phyloP scores from a whole-genome alignment of 2,113 vertebrate genomes.

The Tetrax tetrax region DNA sequence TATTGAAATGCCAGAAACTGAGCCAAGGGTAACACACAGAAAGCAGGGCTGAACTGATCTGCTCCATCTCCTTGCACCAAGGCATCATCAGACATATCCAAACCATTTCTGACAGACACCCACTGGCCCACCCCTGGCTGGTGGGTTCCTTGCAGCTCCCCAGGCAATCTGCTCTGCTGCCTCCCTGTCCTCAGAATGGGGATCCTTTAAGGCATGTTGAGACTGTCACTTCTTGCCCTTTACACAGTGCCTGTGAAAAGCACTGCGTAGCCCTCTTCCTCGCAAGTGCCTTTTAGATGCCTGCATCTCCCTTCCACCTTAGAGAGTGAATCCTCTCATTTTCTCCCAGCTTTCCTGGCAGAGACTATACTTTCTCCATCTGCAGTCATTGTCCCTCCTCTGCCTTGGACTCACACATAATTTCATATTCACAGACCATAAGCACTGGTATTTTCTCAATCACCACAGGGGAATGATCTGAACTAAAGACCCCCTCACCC shows the following conservation, averaged over 20 bases:
- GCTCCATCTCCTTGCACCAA: background rate
- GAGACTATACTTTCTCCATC: background rate
- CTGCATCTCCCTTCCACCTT: background rate
- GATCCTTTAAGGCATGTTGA: background rate
- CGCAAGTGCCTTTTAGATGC: background rate
- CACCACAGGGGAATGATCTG: background rate
- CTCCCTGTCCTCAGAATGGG: background rate
- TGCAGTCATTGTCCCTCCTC: background rate
- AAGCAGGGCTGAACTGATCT: background rate
- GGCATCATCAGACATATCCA: background rate
- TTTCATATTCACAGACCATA: background rate
- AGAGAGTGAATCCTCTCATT: background rate
- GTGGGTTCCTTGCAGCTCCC: background rate
- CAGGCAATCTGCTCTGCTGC: background rate
- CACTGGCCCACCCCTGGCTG: background rate
- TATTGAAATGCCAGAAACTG: background rate
- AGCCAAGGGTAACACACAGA: background rate
- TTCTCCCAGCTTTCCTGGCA: background rate
- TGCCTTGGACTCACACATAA: background rate
- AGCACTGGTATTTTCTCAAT: background rate
- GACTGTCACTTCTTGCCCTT: background rate
- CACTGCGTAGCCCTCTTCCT: background rate
- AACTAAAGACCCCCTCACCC: background rate
- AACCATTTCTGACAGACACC: background rate
- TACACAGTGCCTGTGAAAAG: background rate